A percentile compares a stretch with the other conserved stretches of the same genome.
These are phyloP conservation scores for Clangula hyemalis DNA, from an alignment of 2,797 vertebrate genomes.

Conservation along the genomic window DNA sequence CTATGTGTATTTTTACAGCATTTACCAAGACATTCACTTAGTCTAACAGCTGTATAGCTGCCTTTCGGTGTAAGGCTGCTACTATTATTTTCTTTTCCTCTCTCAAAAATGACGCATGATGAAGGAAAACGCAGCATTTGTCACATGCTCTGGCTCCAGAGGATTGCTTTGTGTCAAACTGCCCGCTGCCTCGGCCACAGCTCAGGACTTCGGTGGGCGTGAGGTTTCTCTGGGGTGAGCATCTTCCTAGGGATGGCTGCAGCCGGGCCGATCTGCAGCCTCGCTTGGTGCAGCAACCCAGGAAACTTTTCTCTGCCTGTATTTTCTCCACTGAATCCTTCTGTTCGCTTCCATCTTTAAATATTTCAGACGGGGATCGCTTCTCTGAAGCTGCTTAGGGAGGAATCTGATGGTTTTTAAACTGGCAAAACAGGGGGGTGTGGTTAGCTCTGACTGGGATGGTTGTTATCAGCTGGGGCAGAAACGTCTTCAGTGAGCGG, in stretches of 20 bases:
- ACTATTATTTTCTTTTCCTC: background rate
- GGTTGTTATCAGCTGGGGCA: conserved; percentile 28
- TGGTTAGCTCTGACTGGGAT: background rate
- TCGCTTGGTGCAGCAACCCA: background rate
- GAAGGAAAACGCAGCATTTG: accelerated
- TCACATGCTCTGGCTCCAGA: background rate
- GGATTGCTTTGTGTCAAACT: accelerated
- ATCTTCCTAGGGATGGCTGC: background rate
- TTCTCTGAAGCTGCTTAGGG: accelerated
- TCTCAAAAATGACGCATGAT: background rate
- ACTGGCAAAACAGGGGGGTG: background rate
- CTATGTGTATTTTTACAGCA: background rate
- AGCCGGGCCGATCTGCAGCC: background rate
- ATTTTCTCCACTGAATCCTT: background rate
- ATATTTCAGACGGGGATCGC: background rate
- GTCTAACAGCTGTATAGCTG: background rate
- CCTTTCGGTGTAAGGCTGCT: background rate
- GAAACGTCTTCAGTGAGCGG: background rate
- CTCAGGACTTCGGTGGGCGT: background rate
- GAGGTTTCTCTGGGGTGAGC: background rate
- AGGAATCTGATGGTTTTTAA: background rate
- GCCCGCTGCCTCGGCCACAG: background rate
- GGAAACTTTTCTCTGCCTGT: background rate
- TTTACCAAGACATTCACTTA: background rate
- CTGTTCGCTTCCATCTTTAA: background rate